Percentiles rank a stretch among this genome's conserved stretches.
These are phyloP conservation scores for Sinonovacula constricta DNA, from an alignment of 1,140 invertebrate species.

Conservation along the genomic window DNA sequence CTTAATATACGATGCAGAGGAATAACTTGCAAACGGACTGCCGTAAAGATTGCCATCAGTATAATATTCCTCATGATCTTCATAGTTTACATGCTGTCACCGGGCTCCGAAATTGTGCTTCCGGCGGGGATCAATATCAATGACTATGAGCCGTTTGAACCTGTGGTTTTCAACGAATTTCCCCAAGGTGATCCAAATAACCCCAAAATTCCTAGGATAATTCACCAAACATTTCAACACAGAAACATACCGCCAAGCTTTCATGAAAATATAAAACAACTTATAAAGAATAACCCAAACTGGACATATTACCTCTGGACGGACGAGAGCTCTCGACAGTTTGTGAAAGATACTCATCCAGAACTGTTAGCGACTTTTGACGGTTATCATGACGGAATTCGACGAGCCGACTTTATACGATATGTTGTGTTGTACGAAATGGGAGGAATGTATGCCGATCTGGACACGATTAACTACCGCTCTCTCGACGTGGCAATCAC, in stretches of 20 bases:
- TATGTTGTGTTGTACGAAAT: conserved; percentile 35
- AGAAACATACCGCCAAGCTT: background rate
- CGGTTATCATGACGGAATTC: background rate
- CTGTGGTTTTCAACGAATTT: conserved; percentile 5
- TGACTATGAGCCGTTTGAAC: background rate
- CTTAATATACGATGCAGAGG: background rate
- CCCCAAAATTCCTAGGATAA: conserved; percentile 28
- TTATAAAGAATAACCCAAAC: conserved; percentile 2
- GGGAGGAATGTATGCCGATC: conserved; percentile 8
- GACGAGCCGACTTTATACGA: background rate
- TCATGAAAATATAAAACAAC: background rate
- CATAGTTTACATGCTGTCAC: background rate
- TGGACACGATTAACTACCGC: conserved; percentile 1
- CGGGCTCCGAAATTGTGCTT: background rate
- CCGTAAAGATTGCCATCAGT: background rate
- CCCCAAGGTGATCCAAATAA: background rate
- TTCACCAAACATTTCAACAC: conserved; percentile 7
- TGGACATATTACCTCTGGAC: conserved; percentile 37
- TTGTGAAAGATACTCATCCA: background rate
- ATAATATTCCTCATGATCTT: background rate
- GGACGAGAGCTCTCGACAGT: background rate
- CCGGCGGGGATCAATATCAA: background rate
- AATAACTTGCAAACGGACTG: background rate
- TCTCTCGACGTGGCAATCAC: conserved; percentile 3
- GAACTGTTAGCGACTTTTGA: background rate